Conservation (phyloP, 2,888 invertebrate species). For the Atethmia centrago region DNA sequence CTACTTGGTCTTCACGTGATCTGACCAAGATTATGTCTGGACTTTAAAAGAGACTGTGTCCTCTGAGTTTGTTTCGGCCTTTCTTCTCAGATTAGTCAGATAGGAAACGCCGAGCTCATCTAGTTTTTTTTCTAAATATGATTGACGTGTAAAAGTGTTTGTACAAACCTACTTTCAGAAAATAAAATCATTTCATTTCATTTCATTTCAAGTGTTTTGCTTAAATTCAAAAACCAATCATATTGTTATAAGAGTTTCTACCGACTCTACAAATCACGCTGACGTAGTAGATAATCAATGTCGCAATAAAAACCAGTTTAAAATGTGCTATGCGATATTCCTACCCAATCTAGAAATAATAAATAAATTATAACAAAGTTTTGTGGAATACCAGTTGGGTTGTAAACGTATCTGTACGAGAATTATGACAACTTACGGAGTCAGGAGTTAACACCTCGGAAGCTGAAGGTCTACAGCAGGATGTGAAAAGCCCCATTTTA, state of each 20-base stretch:
- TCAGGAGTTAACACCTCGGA: conserved; percentile 91
- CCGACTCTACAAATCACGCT: not conserved
- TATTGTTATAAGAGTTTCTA: not conserved
- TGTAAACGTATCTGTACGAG: not conserved
- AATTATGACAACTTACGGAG: conserved; percentile 84
- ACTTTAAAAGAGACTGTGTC: too few species aligned
- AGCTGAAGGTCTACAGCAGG: conserved; percentile 90
- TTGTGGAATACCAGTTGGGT: not conserved
- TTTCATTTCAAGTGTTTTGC: too few species aligned
- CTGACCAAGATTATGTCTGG: too few species aligned
- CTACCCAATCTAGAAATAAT: not conserved
- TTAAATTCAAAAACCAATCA: not conserved
- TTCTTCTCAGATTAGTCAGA: too few species aligned
- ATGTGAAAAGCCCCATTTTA: conserved; percentile 88
- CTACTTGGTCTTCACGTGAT: too few species aligned
- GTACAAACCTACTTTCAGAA: too few species aligned
- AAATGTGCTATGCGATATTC: not conserved
- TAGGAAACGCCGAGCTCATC: too few species aligned
- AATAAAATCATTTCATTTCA: too few species aligned
- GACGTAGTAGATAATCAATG: not conserved
- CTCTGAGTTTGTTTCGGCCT: too few species aligned
- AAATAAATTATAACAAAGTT: conserved; percentile 5
- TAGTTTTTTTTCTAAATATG: too few species aligned
- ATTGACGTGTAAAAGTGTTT: too few species aligned
- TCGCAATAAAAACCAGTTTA: conserved; percentile 34